Evolutionary conservation across 1,140 invertebrate species (phyloP).

Genomic region (Apocrypta bakeri): DNA sequence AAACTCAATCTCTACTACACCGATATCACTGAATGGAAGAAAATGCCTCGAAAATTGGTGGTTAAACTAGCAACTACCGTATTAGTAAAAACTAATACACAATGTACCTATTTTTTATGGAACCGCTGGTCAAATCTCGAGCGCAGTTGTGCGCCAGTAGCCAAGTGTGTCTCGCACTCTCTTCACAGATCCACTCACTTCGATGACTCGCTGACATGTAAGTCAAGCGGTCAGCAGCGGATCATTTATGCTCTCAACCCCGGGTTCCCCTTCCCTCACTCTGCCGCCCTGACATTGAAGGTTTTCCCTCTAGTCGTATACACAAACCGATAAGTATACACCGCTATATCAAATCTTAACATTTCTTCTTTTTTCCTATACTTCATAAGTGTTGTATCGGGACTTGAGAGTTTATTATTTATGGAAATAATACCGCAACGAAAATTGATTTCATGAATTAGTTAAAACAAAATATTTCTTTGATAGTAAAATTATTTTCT

Average conservation of each 20-base stretch:
- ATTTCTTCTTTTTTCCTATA: not conserved
- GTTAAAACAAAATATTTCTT: no score
- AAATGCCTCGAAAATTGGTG: no score
- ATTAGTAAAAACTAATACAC: not conserved
- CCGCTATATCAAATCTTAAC: not conserved
- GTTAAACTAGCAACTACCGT: no score
- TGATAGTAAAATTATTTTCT: no score
- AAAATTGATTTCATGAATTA: not conserved
- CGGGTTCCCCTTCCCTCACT: constrained; percentile 51
- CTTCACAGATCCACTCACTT: constrained; percentile 47
- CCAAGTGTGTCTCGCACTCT: not conserved
- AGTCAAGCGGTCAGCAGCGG: constrained; percentile 60
- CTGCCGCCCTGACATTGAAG: constrained; percentile 58
- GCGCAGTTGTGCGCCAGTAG: not conserved
- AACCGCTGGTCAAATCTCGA: not conserved
- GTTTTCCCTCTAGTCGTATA: constrained; percentile 52
- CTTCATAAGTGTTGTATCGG: not conserved
- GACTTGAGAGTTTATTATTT: not conserved
- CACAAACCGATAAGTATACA: not conserved
- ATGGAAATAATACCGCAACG: constrained; percentile 11
- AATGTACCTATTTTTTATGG: not conserved
- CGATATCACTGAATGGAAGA: no score
- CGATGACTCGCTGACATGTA: constrained; percentile 62
- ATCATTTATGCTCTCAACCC: constrained; percentile 68
- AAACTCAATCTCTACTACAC: not conserved